These are phyloP conservation scores for Nannospalax galili DNA, from an alignment of 2,113 vertebrate species.

Conservation along the genomic window DNA sequence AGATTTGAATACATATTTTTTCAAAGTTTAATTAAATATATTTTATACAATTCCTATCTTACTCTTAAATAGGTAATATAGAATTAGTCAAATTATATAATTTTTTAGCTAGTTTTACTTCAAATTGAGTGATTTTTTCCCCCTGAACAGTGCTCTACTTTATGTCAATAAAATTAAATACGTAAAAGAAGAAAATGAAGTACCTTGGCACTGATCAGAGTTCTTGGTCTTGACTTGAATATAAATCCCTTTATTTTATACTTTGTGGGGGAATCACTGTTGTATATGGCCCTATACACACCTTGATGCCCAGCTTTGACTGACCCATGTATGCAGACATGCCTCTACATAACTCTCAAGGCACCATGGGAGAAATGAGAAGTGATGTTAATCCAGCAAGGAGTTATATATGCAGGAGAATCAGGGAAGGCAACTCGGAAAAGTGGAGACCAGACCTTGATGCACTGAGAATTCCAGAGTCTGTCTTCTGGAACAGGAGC, in stretches of 20 bases:
- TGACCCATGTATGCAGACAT: not conserved
- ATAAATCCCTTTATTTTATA: not conserved
- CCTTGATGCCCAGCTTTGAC: not conserved
- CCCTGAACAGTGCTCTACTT: not conserved
- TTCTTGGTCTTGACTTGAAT: not conserved
- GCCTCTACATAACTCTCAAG: not conserved
- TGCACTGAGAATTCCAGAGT: not conserved
- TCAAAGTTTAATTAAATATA: conserved; percentile 28
- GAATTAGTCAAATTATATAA: conserved; percentile 20
- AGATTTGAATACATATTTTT: conserved; percentile 2
- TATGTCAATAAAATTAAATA: conserved; percentile 21
- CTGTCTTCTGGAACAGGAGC: not conserved
- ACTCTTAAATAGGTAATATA: not conserved
- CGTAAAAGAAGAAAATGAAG: not conserved
- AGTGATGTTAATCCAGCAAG: not conserved
- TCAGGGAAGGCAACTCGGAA: not conserved
- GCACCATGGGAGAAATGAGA: not conserved
- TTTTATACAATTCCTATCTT: not conserved
- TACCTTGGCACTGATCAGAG: not conserved
- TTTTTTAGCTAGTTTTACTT: conserved; percentile 16
- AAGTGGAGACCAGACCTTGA: not conserved
- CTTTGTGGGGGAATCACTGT: not conserved
- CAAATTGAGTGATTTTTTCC: not conserved
- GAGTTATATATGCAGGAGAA: not conserved
- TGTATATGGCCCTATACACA: not conserved